Percentiles rank a stretch among this genome's conserved stretches.
These are phyloP conservation scores for Junonia oenone DNA, from an alignment of 2,888 invertebrate species.

Conservation along the genomic window DNA sequence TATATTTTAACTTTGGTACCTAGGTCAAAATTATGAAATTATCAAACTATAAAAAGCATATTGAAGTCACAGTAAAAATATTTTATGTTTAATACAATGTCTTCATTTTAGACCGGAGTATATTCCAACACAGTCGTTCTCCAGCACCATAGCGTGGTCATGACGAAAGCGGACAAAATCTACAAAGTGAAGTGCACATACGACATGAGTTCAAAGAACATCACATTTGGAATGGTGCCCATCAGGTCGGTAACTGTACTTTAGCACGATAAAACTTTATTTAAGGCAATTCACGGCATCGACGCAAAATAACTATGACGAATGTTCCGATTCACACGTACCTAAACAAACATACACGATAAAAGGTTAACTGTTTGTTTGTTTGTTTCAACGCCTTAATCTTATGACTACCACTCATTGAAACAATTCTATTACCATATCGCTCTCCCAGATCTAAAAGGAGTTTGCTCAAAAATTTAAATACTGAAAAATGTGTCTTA, in stretches of 20 bases:
- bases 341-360: too few species aligned
- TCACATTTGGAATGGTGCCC: slow-evolving; percentile 98
- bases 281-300: slow-evolving; percentile 11
- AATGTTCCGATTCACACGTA: neutral
- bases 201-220: slow-evolving; percentile 97
- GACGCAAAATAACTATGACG: slow-evolving; percentile 18
- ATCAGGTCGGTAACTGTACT: slow-evolving; percentile 82
- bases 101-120: slow-evolving; percentile 90
- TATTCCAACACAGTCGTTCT: slow-evolving; percentile 96
- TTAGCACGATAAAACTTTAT: slow-evolving; percentile 12
- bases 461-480: too few species aligned
- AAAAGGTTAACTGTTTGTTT: too few species aligned
- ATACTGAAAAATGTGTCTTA: too few species aligned
- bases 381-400: too few species aligned
- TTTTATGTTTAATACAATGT: neutral
- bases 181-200: slow-evolving; percentile 98
- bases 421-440: too few species aligned
- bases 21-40: too few species aligned
- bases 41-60: too few species aligned
- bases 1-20: too few species aligned
- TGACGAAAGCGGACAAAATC: slow-evolving; percentile 97
- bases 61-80: too few species aligned
- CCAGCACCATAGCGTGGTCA: slow-evolving; percentile 96
- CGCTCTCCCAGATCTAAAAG: too few species aligned
- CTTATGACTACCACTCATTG: too few species aligned